Percentiles rank a stretch among this genome's conserved stretches.
phyloP scores from a whole-genome alignment of 2,888 invertebrate species.

The Eumerus sabulonum region DNA sequence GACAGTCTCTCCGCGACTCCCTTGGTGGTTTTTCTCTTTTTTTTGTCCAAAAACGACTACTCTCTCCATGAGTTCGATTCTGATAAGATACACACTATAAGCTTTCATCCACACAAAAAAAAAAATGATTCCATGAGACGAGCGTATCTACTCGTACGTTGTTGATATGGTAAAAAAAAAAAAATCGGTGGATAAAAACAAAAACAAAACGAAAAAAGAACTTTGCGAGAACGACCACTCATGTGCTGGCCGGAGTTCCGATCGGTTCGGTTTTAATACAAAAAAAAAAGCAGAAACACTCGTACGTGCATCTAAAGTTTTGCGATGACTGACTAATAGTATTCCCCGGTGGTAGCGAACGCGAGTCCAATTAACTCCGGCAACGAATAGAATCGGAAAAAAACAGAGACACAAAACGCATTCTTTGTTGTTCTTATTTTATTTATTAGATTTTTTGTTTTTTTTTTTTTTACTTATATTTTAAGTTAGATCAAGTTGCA shows the following conservation, averaged over 20 bases:
- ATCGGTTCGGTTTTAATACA: too few species aligned
- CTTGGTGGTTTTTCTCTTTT: too few species aligned
- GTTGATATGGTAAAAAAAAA: slow-evolving; percentile 55
- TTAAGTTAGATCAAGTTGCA: slow-evolving; percentile 42
- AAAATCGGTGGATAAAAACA: slow-evolving; percentile 49
- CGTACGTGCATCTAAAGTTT: slow-evolving; percentile 42
- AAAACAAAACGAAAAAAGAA: slow-evolving; percentile 16
- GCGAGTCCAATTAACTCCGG: slow-evolving; percentile 51
- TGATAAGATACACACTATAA: slow-evolving; percentile 36
- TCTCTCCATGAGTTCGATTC: not conserved
- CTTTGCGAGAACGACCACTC: slow-evolving; percentile 57
- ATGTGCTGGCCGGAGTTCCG: slow-evolving; percentile 5
- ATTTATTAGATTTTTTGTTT: slow-evolving; percentile 21
- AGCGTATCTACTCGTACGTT: slow-evolving; percentile 35
- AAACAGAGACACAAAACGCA: slow-evolving; percentile 6
- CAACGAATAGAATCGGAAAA: slow-evolving; percentile 44
- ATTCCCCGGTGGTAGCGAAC: slow-evolving; percentile 48
- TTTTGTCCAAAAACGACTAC: too few species aligned
- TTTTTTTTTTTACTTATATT: slow-evolving; percentile 24
- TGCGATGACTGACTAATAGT: slow-evolving; percentile 47
- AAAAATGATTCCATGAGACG: slow-evolving; percentile 6
- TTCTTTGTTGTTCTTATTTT: slow-evolving; percentile 15
- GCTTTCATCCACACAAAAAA: slow-evolving; percentile 18
- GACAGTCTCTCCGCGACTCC: too few species aligned
- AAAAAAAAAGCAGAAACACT: not conserved